Percentiles rank a stretch among this genome's conserved stretches.
These are phyloP conservation scores for Phorcus lineatus DNA, from an alignment of 2,888 invertebrate species.

Conservation along the genomic window DNA sequence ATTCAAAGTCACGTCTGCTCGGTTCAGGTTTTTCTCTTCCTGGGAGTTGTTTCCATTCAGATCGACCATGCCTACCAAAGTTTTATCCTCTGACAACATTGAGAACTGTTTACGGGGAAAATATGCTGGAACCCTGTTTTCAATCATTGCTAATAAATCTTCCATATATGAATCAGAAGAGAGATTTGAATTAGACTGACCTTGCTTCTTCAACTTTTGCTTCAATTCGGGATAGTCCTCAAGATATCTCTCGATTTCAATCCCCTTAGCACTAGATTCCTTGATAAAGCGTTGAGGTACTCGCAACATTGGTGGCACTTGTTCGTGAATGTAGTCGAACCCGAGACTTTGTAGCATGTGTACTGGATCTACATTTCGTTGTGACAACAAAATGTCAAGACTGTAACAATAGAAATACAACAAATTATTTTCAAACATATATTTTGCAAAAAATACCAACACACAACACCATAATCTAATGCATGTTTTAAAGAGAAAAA, in stretches of 20 bases:
- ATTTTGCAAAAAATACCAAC: too few species aligned
- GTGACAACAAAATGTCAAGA: slow-evolving; percentile 81
- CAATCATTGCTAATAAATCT: not conserved
- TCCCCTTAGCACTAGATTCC: slow-evolving; percentile 86
- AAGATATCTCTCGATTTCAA: slow-evolving; percentile 85
- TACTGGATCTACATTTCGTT: slow-evolving; percentile 91
- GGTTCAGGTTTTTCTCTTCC: not conserved
- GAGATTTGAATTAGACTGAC: slow-evolving; percentile 5
- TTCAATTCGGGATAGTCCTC: slow-evolving; percentile 55
- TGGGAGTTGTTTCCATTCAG: not conserved
- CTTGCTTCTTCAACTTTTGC: slow-evolving; percentile 42
- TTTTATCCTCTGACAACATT: not conserved
- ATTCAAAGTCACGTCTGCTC: not conserved
- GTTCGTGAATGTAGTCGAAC: slow-evolving; percentile 70
- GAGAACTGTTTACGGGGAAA: not conserved
- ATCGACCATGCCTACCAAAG: slow-evolving; percentile 6
- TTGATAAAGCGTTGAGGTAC: slow-evolving; percentile 89
- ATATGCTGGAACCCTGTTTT: not conserved
- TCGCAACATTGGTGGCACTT: slow-evolving; percentile 75
- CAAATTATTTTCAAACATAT: not conserved
- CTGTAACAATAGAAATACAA: slow-evolving; percentile 47
- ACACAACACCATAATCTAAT: too few species aligned
- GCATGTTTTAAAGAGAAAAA: too few species aligned
- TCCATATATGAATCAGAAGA: not conserved
- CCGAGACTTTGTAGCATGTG: slow-evolving; percentile 85